Evolutionary conservation across 2,113 vertebrate species (phyloP), one percentile per base, ranked within the genome.

Genomic region (Polyodon spathula): DNA sequence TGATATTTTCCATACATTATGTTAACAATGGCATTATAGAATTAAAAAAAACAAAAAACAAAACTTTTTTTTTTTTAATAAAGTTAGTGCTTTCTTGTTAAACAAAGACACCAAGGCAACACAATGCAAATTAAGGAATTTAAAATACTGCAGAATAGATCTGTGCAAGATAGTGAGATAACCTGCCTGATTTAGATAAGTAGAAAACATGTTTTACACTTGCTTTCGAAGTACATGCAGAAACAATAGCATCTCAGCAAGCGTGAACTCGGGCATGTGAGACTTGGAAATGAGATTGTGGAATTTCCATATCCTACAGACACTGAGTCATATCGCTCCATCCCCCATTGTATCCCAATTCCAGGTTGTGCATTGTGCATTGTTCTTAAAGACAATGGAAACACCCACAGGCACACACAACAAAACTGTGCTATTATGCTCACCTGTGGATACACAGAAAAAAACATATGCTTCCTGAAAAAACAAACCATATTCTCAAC

Each of bases 371-470:
- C 14, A 57, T 61, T 66, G 59, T 56, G 51, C 15, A 51, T 73
- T 60, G 62, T 16, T 69, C 39, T 37, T 43, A 59, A 17, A 15
- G 70, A 76, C 78, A 81, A 83, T 78, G 80, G 76, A 78, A 79
- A 79, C 63, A 69, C 42, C 40, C 42, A 11, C 12, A 54, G 60
- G 67, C 43, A 16, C 54, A 68, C 68, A 46, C 48, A 37, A 61
- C 9, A 56, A 42, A 54, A 52, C 44, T 1, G 27, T 2, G 27
- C 27, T 27, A 27, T 27, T 27, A 27, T 27, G 27, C 3, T 27
- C 27, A 27, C 27, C 27, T 27, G 27, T 27, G 27, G 27, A 27
- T 27, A 27, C 3, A 27, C 3, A 14, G 55, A 54, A 44, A 57
- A 42, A 42, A 11, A 48, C n/a, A 12, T 17, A 17, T 11, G 8